A percentile compares a stretch with the other conserved stretches of the same genome.
Conservation (phyloP, 2,797 vertebrate species). For the Gymnoscopelus braueri region DNA sequence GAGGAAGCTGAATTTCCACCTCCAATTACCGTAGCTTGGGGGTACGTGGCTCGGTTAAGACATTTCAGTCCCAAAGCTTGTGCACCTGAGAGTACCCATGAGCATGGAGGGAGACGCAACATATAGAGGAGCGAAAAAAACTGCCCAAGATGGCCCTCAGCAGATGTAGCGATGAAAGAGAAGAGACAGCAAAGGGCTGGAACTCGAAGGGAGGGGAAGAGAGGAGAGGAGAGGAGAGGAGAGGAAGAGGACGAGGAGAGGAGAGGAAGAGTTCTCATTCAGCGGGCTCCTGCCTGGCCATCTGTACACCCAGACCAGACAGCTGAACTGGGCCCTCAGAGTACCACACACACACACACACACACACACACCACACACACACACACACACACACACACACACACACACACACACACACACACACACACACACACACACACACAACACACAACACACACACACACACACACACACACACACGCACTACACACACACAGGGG, state of each 20-base stretch:
- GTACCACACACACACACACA: constrained; percentile 52
- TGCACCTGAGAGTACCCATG: constrained; percentile 71
- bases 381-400: constrained; percentile 17
- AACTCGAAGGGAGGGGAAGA: neutral
- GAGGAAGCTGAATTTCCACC: constrained; percentile 87
- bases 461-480: constrained; percentile 10
- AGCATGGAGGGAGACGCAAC: constrained; percentile 69
- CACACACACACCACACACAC: constrained; percentile 21
- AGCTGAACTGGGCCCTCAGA: constrained; percentile 77
- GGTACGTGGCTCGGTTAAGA: constrained; percentile 83
- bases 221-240: neutral
- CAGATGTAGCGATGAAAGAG: neutral
- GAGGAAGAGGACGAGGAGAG: neutral
- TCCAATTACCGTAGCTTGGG: constrained; percentile 86
- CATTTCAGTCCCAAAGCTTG: constrained; percentile 81
- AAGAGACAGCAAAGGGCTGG: neutral
- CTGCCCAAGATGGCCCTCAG: constrained; percentile 5
- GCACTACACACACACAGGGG: constrained; percentile 2
- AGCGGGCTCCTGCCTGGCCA: constrained; percentile 70
- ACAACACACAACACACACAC: neutral
- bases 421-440: constrained; percentile 2
- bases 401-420: constrained; percentile 19
- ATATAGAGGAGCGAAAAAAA: constrained; percentile 53
- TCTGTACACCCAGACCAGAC: constrained; percentile 79
- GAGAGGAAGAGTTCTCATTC: constrained; percentile 57